Evolutionary conservation across 2,797 vertebrate genomes (phyloP).

Genomic region (Myotis daubentonii): DNA sequence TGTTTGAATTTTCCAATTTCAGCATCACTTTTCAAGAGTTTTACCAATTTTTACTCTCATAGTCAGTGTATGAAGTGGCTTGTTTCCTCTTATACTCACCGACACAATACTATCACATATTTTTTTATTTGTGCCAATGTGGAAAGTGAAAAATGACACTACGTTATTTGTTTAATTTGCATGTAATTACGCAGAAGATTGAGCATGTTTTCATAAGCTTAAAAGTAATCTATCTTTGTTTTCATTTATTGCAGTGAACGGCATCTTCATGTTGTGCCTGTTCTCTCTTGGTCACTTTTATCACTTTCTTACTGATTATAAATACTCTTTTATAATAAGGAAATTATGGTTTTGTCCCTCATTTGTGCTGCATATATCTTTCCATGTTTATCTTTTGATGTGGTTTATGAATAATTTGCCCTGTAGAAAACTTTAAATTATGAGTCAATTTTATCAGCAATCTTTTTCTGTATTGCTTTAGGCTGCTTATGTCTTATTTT

Average conservation of each 20-base stretch:
- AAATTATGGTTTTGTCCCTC: background rate
- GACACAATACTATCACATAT: background rate
- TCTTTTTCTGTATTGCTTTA: background rate
- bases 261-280: background rate
- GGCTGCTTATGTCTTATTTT: background rate
- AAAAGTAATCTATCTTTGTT: conserved; percentile 59
- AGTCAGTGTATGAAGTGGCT: background rate
- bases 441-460: background rate
- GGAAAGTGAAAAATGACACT: conserved; percentile 48
- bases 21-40: background rate
- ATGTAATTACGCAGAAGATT: conserved; percentile 49
- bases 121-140: conserved; percentile 23
- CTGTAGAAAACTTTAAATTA: background rate
- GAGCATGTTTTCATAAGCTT: conserved; percentile 52
- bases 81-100: background rate
- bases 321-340: background rate
- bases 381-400: background rate
- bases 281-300: conserved; percentile 56
- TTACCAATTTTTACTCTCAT: background rate
- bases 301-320: conserved; percentile 12
- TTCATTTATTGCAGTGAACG: conserved; percentile 35
- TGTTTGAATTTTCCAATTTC: background rate
- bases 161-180: conserved; percentile 61
- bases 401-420: conserved; percentile 32
- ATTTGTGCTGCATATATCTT: background rate